These are phyloP conservation scores for Podocnemis expansa DNA, from an alignment of 2,113 vertebrate genomes.

Conservation along the genomic window DNA sequence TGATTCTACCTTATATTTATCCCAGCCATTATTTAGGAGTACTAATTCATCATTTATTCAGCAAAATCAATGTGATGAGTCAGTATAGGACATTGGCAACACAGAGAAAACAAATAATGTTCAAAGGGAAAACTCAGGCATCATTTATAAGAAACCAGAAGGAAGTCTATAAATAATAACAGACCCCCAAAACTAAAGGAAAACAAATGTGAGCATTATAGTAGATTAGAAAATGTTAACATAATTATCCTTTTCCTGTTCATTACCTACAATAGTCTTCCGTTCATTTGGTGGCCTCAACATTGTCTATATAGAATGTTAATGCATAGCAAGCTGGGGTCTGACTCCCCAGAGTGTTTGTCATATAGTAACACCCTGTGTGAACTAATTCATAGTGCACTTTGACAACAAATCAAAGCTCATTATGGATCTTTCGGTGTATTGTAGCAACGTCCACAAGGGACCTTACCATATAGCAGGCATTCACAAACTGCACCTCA, in stretches of 20 bases:
- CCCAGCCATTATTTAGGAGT: constrained; percentile 19
- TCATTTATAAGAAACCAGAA: background rate
- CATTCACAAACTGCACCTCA: no score
- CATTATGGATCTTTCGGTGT: background rate
- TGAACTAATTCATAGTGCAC: no score
- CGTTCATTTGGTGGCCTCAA: background rate
- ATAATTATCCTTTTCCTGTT: background rate
- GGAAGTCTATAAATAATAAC: background rate
- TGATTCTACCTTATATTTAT: background rate
- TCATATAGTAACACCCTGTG: no score
- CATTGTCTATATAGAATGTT: background rate
- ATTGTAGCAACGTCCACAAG: background rate
- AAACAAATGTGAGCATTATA: background rate
- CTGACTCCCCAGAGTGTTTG: background rate
- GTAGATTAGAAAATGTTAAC: background rate
- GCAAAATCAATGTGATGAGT: background rate
- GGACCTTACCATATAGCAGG: background rate
- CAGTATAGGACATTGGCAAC: background rate
- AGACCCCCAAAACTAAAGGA: background rate
- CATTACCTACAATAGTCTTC: background rate
- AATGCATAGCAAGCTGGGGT: background rate
- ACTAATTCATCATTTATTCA: constrained; percentile 40
- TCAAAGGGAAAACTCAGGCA: background rate
- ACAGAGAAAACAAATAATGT: background rate
- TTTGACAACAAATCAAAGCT: background rate